phyloP scores from a whole-genome alignment of 2,888 invertebrate species.

The Scaptodrosophila latifasciaeformis region DNA sequence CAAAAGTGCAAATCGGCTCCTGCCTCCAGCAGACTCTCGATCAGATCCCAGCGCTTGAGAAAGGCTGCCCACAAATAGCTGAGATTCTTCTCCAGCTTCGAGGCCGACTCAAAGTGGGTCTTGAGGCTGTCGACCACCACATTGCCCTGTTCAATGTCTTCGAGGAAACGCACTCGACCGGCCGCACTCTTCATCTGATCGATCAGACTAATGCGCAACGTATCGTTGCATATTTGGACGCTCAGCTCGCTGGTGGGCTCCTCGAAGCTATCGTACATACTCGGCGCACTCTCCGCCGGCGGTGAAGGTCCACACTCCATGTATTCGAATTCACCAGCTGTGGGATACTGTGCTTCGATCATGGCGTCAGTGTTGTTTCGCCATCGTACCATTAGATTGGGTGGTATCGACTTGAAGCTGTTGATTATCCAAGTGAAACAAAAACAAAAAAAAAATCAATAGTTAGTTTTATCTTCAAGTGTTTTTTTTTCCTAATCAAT shows the following conservation, averaged over 20 bases:
- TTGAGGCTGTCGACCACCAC: constrained; percentile 78
- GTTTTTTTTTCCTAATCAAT: too few relatives aligned
- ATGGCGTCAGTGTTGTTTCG: constrained; percentile 77
- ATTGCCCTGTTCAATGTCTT: constrained; percentile 84
- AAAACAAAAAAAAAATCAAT: neutral
- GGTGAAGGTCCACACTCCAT: constrained; percentile 88
- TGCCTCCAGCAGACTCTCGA: constrained; percentile 79
- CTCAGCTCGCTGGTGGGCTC: constrained; percentile 82
- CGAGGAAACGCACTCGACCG: constrained; percentile 81
- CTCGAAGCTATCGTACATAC: constrained; percentile 88
- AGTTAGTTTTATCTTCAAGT: too few relatives aligned
- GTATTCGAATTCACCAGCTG: constrained; percentile 81
- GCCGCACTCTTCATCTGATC: constrained; percentile 84
- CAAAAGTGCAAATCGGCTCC: constrained; percentile 83
- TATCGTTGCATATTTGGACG: constrained; percentile 84
- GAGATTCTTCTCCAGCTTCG: constrained; percentile 82
- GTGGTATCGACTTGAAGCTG: constrained; percentile 76
- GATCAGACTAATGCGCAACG: constrained; percentile 82
- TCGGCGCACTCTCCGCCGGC: constrained; percentile 87
- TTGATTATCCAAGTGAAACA: too few relatives aligned
- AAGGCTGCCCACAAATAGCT: constrained; percentile 85
- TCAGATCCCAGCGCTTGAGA: constrained; percentile 81
- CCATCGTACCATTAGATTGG: constrained; percentile 77
- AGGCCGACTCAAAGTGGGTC: constrained; percentile 77
- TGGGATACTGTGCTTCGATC: constrained; percentile 82